A percentile compares a stretch with the other conserved stretches of the same genome.
phyloP scores from a whole-genome alignment of 1,140 invertebrate species.

The Calliphora vicina region DNA sequence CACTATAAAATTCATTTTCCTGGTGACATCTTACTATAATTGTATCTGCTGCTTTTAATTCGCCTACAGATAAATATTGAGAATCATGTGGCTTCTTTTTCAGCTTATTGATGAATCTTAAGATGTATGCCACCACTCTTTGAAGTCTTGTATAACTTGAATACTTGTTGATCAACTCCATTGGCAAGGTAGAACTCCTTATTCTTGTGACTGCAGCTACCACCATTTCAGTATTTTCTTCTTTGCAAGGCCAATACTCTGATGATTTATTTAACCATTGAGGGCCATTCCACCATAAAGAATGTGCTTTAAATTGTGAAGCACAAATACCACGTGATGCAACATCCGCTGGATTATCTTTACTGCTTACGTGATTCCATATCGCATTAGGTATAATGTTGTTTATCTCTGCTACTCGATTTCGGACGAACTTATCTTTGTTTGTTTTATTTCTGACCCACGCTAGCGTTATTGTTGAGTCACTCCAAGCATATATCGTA shows the following conservation, averaged over 20 bases:
- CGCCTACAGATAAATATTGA: background rate
- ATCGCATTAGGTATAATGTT: background rate
- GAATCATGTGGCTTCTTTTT: background rate
- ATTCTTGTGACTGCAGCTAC: background rate
- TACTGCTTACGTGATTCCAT: constrained; percentile 12
- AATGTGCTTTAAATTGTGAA: background rate
- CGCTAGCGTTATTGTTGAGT: background rate
- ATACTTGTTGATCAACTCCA: background rate
- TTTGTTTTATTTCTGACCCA: background rate
- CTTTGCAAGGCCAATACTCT: too few species aligned
- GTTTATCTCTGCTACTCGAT: background rate
- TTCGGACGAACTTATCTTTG: background rate
- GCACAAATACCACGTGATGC: background rate
- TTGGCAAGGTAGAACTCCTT: too few species aligned
- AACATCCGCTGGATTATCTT: constrained; percentile 28
- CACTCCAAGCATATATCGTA: background rate
- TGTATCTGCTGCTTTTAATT: background rate
- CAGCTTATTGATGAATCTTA: background rate
- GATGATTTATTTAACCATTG: background rate
- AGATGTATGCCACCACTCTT: constrained; percentile 12
- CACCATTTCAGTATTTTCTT: background rate
- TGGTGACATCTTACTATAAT: background rate
- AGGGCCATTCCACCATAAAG: constrained; percentile 30
- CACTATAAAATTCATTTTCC: background rate
- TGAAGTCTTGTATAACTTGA: background rate